Conservation (phyloP, 2,888 invertebrate species). For the Nymphalis polychloros region DNA sequence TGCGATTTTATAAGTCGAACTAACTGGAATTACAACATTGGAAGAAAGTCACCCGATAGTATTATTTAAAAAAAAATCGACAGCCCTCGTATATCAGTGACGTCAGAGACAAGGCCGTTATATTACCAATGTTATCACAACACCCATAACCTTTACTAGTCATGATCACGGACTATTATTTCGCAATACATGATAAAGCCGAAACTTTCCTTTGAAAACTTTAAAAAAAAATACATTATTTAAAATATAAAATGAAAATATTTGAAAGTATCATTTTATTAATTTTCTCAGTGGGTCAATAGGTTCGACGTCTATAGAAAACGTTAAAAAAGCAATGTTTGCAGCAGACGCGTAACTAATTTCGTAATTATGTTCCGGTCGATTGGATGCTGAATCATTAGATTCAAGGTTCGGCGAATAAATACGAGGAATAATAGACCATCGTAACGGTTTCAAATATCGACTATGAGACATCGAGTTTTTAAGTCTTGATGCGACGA, state of each 20-base stretch:
- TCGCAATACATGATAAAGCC: not conserved
- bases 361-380: conserved; percentile 42
- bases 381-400: conserved; percentile 44
- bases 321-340: conserved; percentile 21
- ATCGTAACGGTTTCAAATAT: not conserved
- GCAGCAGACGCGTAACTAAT: conserved; percentile 34
- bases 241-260: not conserved
- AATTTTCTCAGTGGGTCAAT: conserved; percentile 23
- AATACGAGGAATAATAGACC: not conserved
- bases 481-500: no score
- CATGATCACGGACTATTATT: conserved; percentile 9
- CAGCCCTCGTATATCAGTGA: conserved; percentile 10
- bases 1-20: no score
- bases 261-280: not conserved
- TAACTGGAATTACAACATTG: no score
- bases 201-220: not conserved
- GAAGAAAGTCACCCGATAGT: not conserved
- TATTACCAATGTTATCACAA: conserved; percentile 4
- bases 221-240: not conserved
- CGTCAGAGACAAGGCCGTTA: conserved; percentile 9
- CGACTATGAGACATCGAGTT: no score
- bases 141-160: conserved; percentile 11
- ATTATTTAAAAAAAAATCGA: not conserved
- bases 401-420: conserved; percentile 40
- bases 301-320: conserved; percentile 23